Conservation (phyloP, 1,140 invertebrate species). For the Battus philenor region DNA sequence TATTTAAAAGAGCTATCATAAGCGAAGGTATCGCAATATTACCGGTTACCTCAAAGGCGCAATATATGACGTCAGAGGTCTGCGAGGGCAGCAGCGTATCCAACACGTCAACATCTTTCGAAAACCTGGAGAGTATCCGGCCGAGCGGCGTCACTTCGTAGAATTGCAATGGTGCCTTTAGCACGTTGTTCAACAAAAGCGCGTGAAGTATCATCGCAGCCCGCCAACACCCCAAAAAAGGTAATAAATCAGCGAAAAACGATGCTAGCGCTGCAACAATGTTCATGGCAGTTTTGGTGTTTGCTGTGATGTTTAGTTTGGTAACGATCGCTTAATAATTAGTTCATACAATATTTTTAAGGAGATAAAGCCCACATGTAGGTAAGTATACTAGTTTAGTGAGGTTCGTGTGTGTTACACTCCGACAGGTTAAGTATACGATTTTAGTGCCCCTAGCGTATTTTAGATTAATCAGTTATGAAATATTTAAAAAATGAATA, state of each 20-base stretch:
- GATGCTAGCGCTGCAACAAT: constrained; percentile 80
- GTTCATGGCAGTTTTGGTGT: constrained; percentile 20
- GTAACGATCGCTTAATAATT: no score
- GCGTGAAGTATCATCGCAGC: constrained; percentile 87
- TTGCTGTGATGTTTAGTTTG: no score
- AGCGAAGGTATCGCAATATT: no score
- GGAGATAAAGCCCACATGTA: no score
- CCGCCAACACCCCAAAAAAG: constrained; percentile 82
- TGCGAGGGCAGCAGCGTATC: constrained; percentile 84
- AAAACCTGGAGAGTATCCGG: constrained; percentile 91
- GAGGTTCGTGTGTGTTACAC: no score
- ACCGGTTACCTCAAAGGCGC: constrained; percentile 89
- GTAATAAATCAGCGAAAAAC: constrained; percentile 82
- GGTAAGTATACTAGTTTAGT: no score
- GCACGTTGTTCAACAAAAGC: constrained; percentile 83
- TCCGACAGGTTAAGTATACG: no score
- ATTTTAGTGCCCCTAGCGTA: no score
- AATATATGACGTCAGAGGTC: constrained; percentile 85
- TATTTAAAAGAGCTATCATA: no score
- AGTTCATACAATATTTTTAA: no score
- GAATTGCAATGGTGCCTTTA: constrained; percentile 86
- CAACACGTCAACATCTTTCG: constrained; percentile 86
- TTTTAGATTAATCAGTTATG: no score
- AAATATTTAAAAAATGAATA: no score
- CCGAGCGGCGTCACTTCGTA: constrained; percentile 93